These are phyloP conservation scores for Axinella damicornis DNA, from an alignment of 37 sponge, comb jelly and placozoan species.

Conservation along the genomic window DNA sequence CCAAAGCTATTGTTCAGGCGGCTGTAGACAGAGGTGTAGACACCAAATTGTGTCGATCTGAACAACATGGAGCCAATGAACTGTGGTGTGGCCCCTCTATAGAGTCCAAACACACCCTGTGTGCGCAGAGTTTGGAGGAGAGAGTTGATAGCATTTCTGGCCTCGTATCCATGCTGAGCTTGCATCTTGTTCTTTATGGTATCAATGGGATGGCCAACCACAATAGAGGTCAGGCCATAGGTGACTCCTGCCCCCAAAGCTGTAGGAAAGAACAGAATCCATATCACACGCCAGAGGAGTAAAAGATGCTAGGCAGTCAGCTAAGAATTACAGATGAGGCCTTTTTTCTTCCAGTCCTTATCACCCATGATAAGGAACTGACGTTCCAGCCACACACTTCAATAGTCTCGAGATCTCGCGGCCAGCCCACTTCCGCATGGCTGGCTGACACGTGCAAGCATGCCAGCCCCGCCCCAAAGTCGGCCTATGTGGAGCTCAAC, in stretches of 20 bases:
- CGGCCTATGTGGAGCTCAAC: no score
- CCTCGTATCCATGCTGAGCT: constrained; percentile 68
- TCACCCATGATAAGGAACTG: no score
- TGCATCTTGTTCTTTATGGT: constrained; percentile 89
- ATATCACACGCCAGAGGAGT: no score
- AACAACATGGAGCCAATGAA: constrained; percentile 67
- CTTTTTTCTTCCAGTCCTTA: no score
- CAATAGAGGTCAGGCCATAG: constrained; percentile 68
- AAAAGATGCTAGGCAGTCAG: no score
- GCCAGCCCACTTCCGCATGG: no score
- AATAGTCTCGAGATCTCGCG: no score
- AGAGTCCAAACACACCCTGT: constrained; percentile 68
- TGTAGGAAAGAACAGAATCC: no score
- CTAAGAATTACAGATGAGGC: no score
- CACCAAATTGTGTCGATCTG: constrained; percentile 78
- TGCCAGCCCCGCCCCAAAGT: no score
- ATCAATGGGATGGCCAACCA: constrained; percentile 81
- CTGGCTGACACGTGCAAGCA: no score
- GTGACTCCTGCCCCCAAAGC: constrained; percentile 49
- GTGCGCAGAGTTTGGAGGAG: constrained; percentile 33
- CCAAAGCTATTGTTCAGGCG: constrained; percentile 20
- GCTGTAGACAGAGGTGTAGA: constrained; percentile 57
- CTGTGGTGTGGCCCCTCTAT: constrained; percentile 66
- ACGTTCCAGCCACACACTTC: no score
- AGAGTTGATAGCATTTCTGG: constrained; percentile 34